Evolutionary conservation across 2,797 vertebrate genomes (phyloP).

Genomic region (Erpetoichthys calabaricus): DNA sequence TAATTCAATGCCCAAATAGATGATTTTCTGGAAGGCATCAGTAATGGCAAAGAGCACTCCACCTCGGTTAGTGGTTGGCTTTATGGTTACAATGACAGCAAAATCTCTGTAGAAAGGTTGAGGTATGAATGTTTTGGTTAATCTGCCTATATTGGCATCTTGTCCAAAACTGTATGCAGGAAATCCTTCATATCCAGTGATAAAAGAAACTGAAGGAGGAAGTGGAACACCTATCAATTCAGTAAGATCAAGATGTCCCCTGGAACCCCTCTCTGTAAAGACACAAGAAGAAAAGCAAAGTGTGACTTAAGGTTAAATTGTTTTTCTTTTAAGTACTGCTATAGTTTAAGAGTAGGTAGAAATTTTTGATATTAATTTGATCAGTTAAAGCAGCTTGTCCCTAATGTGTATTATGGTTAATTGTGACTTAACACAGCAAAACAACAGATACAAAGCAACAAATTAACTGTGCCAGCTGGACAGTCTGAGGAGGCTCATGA

Average conservation of each 20-base stretch:
- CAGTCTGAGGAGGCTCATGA: no score
- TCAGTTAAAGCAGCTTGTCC: no score
- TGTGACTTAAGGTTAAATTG: no score
- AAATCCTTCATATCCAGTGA: conserved; percentile 81
- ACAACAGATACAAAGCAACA: no score
- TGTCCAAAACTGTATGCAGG: conserved; percentile 82
- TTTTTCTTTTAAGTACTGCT: no score
- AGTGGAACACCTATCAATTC: conserved; percentile 86
- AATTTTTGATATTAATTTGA: no score
- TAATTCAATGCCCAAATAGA: conserved; percentile 71
- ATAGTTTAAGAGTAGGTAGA: no score
- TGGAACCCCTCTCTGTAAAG: conserved; percentile 48
- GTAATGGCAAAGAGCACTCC: conserved; percentile 83
- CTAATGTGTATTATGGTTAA: no score
- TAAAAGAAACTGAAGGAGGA: conserved; percentile 78
- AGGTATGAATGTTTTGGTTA: conserved; percentile 69
- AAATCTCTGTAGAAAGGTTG: conserved; percentile 73
- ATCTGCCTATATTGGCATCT: conserved; percentile 72
- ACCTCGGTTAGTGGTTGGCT: conserved; percentile 55
- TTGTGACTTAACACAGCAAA: no score
- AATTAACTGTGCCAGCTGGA: no score
- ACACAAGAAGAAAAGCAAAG: conserved; percentile 5
- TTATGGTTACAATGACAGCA: conserved; percentile 57
- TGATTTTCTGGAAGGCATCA: conserved; percentile 72
- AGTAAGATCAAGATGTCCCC: conserved; percentile 66